phyloP scores from a whole-genome alignment of 2,888 invertebrate species.

The Pollenia amentaria region DNA sequence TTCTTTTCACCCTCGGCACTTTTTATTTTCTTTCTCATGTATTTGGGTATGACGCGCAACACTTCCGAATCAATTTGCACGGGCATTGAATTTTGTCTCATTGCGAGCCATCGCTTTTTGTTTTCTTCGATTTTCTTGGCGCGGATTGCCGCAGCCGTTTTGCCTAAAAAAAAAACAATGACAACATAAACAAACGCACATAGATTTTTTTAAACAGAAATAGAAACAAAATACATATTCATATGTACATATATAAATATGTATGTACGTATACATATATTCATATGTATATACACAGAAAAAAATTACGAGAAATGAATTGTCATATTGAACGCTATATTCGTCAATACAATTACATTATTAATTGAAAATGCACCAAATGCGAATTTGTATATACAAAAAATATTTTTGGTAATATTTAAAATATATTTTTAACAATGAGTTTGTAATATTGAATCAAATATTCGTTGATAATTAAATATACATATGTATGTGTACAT shows the following conservation, averaged over 20 bases:
- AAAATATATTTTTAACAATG: too few species aligned
- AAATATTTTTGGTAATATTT: too few species aligned
- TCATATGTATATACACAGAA: not conserved
- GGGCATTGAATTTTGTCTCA: conserved; percentile 84
- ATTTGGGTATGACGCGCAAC: conserved; percentile 83
- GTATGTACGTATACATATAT: not conserved
- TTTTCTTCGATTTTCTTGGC: conserved; percentile 71
- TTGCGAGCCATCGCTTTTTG: conserved; percentile 78
- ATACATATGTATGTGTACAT: too few species aligned
- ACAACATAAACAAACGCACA: conserved; percentile 20
- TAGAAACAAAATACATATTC: conserved; percentile 12
- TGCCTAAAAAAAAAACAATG: conserved; percentile 51
- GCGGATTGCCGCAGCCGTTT: conserved; percentile 37
- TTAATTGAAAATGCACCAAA: too few species aligned
- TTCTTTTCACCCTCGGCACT: conserved; percentile 80
- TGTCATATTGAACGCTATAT: too few species aligned
- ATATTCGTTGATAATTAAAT: too few species aligned
- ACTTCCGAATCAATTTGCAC: conserved; percentile 84
- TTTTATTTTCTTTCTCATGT: conserved; percentile 81
- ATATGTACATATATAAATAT: not conserved
- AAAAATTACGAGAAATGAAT: too few species aligned
- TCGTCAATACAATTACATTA: too few species aligned
- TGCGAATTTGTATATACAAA: too few species aligned
- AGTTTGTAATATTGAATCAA: too few species aligned
- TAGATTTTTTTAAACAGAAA: not conserved